phyloP scores from a whole-genome alignment of 2,888 invertebrate genomes.

The Acronicta psi region DNA sequence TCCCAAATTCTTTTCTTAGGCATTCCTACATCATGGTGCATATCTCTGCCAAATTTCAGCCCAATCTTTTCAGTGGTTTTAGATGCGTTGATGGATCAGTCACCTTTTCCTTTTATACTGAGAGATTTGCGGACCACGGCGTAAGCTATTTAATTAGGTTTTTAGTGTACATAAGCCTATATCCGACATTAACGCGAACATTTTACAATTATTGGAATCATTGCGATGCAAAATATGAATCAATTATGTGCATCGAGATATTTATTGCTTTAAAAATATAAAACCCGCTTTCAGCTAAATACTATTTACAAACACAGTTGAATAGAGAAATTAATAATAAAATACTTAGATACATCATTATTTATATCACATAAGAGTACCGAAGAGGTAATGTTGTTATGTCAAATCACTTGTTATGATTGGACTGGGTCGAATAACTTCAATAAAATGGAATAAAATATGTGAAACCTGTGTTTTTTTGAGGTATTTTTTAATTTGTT shows the following conservation, averaged over 20 bases:
- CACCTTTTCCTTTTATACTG: too few species aligned
- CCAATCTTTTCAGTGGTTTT: too few species aligned
- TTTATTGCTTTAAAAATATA: conserved; percentile 34
- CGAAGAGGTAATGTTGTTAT: conserved; percentile 64
- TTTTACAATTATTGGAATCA: conserved; percentile 41
- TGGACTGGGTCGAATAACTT: conserved; percentile 26
- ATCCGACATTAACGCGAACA: conserved; percentile 48
- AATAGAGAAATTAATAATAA: conserved; percentile 46
- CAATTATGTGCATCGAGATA: conserved; percentile 22
- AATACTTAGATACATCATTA: conserved; percentile 46
- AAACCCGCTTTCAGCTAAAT: conserved; percentile 46
- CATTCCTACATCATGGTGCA: too few species aligned
- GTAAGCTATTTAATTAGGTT: conserved; percentile 5
- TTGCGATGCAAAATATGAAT: conserved; percentile 19
- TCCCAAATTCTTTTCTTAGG: too few species aligned
- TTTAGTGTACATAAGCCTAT: conserved; percentile 28
- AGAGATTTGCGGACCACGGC: too few species aligned
- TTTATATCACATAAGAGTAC: conserved; percentile 63
- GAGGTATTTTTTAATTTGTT: too few species aligned
- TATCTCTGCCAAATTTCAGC: too few species aligned
- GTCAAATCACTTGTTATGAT: conserved; percentile 54
- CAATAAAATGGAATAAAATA: neutral
- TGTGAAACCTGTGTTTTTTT: too few species aligned
- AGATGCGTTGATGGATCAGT: too few species aligned
- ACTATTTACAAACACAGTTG: conserved; percentile 48